These are phyloP conservation scores for Ellobius talpinus DNA, from an alignment of 2,113 vertebrate species.

Conservation along the genomic window DNA sequence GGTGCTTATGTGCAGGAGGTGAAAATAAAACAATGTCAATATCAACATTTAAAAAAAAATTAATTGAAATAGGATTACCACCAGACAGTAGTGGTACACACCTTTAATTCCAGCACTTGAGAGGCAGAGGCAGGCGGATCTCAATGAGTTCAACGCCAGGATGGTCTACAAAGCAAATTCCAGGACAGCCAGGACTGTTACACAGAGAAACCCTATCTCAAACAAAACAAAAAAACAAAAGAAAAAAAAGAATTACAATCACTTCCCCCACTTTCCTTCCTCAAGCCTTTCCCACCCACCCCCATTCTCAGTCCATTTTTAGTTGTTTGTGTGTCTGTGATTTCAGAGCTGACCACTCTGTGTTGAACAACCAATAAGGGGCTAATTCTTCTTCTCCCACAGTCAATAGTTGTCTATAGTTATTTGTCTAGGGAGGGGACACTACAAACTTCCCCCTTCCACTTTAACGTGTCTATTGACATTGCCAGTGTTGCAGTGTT, in stretches of 20 bases:
- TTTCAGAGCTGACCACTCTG: not conserved
- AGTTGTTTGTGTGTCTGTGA: not conserved
- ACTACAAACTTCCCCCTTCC: not conserved
- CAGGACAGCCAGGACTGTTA: too few relatives aligned
- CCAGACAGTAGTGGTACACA: too few relatives aligned
- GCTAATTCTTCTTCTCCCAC: not conserved
- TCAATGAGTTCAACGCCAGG: too few relatives aligned
- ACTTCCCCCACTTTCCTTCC: not conserved
- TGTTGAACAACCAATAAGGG: not conserved
- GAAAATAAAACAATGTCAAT: not conserved
- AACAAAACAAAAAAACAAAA: too few relatives aligned
- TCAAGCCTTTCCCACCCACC: not conserved
- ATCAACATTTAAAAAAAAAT: not conserved
- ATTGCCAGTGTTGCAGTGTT: not conserved
- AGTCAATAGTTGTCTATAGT: not conserved
- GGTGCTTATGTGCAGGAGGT: not conserved
- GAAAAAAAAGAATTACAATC: not conserved
- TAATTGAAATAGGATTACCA: not conserved
- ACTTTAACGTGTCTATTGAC: not conserved
- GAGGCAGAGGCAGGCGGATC: too few relatives aligned
- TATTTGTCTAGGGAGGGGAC: not conserved
- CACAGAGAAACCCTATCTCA: too few relatives aligned
- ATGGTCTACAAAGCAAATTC: too few relatives aligned
- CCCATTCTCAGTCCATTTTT: not conserved
- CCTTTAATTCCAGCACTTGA: too few relatives aligned